Conservation (phyloP, 2,888 invertebrate genomes). For the Drosophila algonquin region DNA sequence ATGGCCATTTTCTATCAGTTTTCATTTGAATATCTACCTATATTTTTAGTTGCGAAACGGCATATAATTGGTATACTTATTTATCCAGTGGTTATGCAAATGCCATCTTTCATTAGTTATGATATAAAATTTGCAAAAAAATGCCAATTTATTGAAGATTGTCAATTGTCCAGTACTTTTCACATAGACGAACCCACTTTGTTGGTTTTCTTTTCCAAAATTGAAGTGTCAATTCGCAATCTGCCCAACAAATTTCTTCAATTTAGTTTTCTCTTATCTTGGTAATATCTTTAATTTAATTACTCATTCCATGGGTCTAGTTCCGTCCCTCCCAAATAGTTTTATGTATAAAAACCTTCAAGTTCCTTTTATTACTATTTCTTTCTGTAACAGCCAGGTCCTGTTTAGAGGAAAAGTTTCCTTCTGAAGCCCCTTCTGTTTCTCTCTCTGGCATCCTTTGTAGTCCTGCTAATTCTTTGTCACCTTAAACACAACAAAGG, state of each 20-base stretch:
- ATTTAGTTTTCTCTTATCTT: not conserved
- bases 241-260: not conserved
- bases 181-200: too few species aligned
- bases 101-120: too few species aligned
- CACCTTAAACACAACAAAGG: constrained; percentile 58
- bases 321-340: not conserved
- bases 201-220: too few species aligned
- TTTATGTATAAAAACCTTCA: not conserved
- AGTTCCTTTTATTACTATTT: not conserved
- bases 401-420: constrained; percentile 17
- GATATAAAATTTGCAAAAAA: too few species aligned
- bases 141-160: too few species aligned
- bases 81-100: too few species aligned
- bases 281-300: not conserved
- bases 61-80: too few species aligned
- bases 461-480: constrained; percentile 69
- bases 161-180: too few species aligned
- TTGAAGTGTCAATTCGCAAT: too few species aligned
- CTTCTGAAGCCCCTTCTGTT: not conserved
- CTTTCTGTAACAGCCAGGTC: not conserved
- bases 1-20: too few species aligned
- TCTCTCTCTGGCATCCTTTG: constrained; percentile 25
- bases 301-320: not conserved
- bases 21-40: too few species aligned
- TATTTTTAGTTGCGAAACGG: too few species aligned